Percentiles rank a stretch among this genome's conserved stretches.
Evolutionary conservation across 2,797 vertebrate genomes (phyloP).

Genomic region (Parotocinclus haroldoi): DNA sequence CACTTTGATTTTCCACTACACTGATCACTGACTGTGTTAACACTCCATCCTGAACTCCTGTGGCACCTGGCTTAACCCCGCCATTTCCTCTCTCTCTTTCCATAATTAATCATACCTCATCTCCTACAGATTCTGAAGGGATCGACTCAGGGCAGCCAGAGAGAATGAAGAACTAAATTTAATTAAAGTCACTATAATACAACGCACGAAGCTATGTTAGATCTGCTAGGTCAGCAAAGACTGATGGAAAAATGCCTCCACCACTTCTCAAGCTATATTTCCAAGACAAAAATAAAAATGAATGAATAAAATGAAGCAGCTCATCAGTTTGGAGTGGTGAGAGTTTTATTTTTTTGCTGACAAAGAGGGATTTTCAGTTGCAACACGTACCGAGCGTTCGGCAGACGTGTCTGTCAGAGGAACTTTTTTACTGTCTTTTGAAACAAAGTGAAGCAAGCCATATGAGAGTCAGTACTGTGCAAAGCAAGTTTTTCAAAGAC

Average conservation of each 20-base stretch:
- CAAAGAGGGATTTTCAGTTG: slow-evolving; percentile 32
- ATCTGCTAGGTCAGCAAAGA: slow-evolving; percentile 41
- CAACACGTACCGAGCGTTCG: slow-evolving; percentile 11
- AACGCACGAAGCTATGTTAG: slow-evolving; percentile 19
- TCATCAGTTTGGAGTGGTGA: slow-evolving; percentile 32
- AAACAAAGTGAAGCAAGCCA: slow-evolving; percentile 9
- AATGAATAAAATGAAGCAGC: slow-evolving; percentile 25
- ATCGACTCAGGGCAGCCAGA: slow-evolving; percentile 40
- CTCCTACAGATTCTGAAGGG: slow-evolving; percentile 36
- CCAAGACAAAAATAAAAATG: slow-evolving; percentile 31
- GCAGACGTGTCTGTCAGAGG: slow-evolving; percentile 30
- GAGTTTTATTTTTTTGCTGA: slow-evolving; percentile 34
- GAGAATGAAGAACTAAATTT: slow-evolving; percentile 42
- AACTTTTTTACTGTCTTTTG: slow-evolving; percentile 27
- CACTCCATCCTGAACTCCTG: slow-evolving; percentile 9
- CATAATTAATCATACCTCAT: slow-evolving; percentile 56
- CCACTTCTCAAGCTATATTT: slow-evolving; percentile 32
- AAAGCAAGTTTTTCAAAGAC: slow-evolving; percentile 29
- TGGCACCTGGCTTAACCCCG: slow-evolving; percentile 40
- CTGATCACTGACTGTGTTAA: slow-evolving; percentile 25
- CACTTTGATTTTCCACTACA: slow-evolving; percentile 27
- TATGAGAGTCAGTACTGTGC: slow-evolving; percentile 18
- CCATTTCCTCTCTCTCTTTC: slow-evolving; percentile 32
- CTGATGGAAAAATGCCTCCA: slow-evolving; percentile 14
- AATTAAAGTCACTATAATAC: slow-evolving; percentile 53